Base-by-base conservation (phyloP, 2,888 invertebrate genomes). In the Xanthorhoe spadicearia region DNA sequence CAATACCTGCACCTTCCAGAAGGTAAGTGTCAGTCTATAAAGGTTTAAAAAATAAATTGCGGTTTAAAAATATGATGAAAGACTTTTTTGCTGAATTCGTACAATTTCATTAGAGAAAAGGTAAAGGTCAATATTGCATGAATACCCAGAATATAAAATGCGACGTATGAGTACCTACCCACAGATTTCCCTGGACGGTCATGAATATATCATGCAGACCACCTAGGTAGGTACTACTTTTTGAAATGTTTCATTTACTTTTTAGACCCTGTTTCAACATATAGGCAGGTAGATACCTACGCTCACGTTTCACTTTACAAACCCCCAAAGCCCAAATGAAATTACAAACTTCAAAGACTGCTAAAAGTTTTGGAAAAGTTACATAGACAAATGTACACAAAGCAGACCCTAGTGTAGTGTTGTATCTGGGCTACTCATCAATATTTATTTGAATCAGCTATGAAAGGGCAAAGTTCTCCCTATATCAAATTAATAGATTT, bases 131-230 rank as follows among this genome's bases (percentile, higher is more conserved):
- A 48, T 35, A 54, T 49, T 59, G 60, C 50, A 70, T 61, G 64
- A 64, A 8, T 53, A 56, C 65, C 51, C 65, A 19, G 66, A 53
- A 67, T 67, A 69, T 43, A 64, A 68, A 72, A 62, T 61, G 67
- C 64, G 56, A 63, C 50, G 59, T 69, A 8, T 13, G 48, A 48
- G 48, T 64, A 48, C 48, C 48, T 61, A 66, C 56, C 68, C 61
- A 57, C 58, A 67, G 70, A 70, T 70, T 71, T 73, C 69, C 70
- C 73, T 52, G 50, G 70, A 61, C 61, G 68, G 64, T 49, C 56
- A 65, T 73, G 66, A 71, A 71, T 70, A 59, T 67, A 69, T 68
- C 66, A 72, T 68, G 59, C 65, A 43, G 66, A 48, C 63, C 59
- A 28, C 60, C 48, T 52, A 28, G 49, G n/a, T 52, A 28, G 49